Conservation (phyloP, 2,113 vertebrate genomes). For the Aviceda subcristata region DNA sequence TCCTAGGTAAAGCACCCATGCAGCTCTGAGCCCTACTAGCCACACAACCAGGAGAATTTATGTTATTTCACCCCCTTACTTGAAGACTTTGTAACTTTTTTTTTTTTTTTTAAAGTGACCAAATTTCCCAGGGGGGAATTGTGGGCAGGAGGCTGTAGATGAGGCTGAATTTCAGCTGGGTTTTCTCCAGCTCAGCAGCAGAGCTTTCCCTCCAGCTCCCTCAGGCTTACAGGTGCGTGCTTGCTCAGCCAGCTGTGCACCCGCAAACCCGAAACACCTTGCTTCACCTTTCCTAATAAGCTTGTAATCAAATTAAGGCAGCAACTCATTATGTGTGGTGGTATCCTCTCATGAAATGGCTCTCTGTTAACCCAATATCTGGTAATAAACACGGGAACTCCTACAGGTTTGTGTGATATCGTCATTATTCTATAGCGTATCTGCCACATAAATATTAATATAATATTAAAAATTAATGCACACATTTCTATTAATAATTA, state of each 20-base stretch:
- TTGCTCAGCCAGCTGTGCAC: not conserved
- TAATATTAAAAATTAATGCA: conserved; percentile 33
- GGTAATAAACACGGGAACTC: not conserved
- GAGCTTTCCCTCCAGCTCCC: not conserved
- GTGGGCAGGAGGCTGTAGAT: not conserved
- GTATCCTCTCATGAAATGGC: not conserved
- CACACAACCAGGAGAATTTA: not conserved
- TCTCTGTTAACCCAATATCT: not conserved
- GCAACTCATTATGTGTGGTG: not conserved
- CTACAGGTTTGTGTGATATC: not conserved
- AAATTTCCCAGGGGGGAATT: not conserved
- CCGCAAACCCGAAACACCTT: not conserved
- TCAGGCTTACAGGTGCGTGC: not conserved
- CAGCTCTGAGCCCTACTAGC: not conserved
- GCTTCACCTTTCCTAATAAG: not conserved
- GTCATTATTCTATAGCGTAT: not conserved
- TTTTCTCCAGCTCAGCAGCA: not conserved
- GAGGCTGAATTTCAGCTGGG: not conserved
- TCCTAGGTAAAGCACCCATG: rapidly evolving
- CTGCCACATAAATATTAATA: conserved; percentile 43
- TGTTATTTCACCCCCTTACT: not conserved
- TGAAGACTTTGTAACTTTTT: not conserved
- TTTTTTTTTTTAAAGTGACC: not conserved
- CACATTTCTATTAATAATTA: not conserved
- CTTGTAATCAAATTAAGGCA: not conserved